A percentile compares a stretch with the other conserved stretches of the same genome.
phyloP scores from a whole-genome alignment of 2,888 invertebrate genomes.

The Andrena flavipes region DNA sequence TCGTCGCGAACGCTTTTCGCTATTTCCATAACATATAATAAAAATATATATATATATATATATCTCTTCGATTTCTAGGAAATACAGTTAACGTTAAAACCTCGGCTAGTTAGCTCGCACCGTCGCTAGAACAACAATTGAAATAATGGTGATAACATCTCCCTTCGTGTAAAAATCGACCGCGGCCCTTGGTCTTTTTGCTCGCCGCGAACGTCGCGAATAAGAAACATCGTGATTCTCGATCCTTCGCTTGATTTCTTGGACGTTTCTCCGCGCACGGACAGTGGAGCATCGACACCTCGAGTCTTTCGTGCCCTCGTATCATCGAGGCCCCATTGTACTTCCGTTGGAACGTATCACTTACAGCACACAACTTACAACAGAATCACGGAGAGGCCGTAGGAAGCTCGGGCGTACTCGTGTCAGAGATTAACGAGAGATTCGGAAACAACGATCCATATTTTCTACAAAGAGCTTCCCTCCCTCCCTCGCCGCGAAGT shows the following conservation, averaged over 20 bases:
- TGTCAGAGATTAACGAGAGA: neutral
- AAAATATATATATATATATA: slow-evolving; percentile 64
- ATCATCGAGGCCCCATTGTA: no score
- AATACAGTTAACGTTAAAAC: slow-evolving; percentile 71
- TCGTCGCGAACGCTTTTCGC: slow-evolving; percentile 43
- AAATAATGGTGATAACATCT: slow-evolving; percentile 18
- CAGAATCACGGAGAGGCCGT: neutral
- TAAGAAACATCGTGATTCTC: neutral
- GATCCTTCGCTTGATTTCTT: neutral
- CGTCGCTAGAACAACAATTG: slow-evolving; percentile 69
- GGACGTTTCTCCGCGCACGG: neutral
- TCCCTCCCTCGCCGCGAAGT: slow-evolving; percentile 32
- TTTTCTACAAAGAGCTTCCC: slow-evolving; percentile 15
- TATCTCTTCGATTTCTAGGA: slow-evolving; percentile 75
- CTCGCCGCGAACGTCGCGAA: slow-evolving; percentile 42
- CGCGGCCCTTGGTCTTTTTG: slow-evolving; percentile 14
- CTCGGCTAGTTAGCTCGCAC: slow-evolving; percentile 62
- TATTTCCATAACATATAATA: slow-evolving; percentile 73
- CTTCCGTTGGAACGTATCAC: no score
- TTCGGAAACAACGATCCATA: neutral
- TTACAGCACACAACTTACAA: neutral
- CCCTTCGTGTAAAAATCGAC: slow-evolving; percentile 29
- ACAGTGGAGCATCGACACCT: no score
- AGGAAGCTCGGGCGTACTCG: neutral
- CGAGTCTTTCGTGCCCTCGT: no score